Conservation (phyloP, 2,113 vertebrate genomes). For the Prunella himalayana region DNA sequence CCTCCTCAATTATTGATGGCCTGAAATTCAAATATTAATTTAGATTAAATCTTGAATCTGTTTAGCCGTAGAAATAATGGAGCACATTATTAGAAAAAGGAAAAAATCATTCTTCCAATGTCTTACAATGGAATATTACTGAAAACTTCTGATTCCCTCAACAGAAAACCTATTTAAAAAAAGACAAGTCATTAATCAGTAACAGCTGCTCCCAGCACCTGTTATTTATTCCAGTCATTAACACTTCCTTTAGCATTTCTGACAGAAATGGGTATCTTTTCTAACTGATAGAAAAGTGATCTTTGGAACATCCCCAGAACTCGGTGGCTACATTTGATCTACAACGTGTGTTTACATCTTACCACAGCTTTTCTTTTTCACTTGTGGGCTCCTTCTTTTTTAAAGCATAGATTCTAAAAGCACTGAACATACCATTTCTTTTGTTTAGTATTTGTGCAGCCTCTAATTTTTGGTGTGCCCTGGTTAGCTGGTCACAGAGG, state of each 20-base stretch:
- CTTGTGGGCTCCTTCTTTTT: not conserved
- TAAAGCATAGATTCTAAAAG: not conserved
- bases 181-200: constrained; percentile 42
- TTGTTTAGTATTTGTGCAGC: not conserved
- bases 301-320: constrained; percentile 11
- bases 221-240: constrained; percentile 53
- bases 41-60: not conserved
- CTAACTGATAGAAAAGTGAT: not conserved
- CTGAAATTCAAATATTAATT: constrained; percentile 8
- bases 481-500: not conserved
- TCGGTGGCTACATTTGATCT: not conserved
- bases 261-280: constrained; percentile 45
- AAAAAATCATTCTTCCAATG: constrained; percentile 17
- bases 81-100: not conserved
- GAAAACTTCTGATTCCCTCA: constrained; percentile 44
- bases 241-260: constrained; percentile 52
- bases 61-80: not conserved
- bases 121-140: constrained; percentile 12
- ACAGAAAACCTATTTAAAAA: constrained; percentile 61
- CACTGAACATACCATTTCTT: not conserved
- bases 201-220: constrained; percentile 76
- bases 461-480: not conserved
- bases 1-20: not conserved
- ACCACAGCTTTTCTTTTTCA: not conserved
- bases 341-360: not conserved